A percentile compares a stretch with the other conserved stretches of the same genome.
Conservation (phyloP, 2,888 invertebrate species). For the Terebella lapidaria region DNA sequence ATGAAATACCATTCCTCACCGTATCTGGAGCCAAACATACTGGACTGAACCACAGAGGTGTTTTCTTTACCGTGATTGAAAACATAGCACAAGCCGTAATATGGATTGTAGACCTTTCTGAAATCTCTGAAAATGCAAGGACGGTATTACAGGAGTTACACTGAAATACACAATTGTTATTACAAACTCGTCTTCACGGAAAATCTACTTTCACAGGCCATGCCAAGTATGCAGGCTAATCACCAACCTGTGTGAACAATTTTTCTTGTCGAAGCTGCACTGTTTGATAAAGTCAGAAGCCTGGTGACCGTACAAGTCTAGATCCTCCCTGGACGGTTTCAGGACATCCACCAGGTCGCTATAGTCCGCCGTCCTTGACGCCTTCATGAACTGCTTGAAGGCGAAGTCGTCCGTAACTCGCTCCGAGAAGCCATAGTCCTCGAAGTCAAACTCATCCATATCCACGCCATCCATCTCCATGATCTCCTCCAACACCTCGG, state of each 20-base stretch:
- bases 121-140: slow-evolving; percentile 20
- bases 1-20: no score
- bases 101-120: slow-evolving; percentile 17
- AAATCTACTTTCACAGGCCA: no score
- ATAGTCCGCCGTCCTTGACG: slow-evolving; percentile 10
- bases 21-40: slow-evolving; percentile 15
- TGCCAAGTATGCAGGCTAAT: no score
- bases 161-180: not conserved
- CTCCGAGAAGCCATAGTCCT: slow-evolving; percentile 2
- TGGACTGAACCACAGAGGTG: not conserved
- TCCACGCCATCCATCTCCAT: no score
- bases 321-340: slow-evolving; percentile 8
- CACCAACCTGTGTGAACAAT: no score
- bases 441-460: not conserved
- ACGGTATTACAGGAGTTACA: no score
- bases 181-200: no score
- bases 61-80: slow-evolving; percentile 18
- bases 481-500: no score
- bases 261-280: slow-evolving; percentile 28
- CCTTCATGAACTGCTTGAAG: slow-evolving; percentile 6
- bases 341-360: slow-evolving; percentile 14
- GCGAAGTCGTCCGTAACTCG: slow-evolving; percentile 2
- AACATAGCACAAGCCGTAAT: slow-evolving; percentile 25
- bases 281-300: slow-evolving; percentile 29
- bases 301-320: slow-evolving; percentile 22